Base-by-base conservation (phyloP, 1,140 invertebrate species). In the Drosophila busckii region DNA sequence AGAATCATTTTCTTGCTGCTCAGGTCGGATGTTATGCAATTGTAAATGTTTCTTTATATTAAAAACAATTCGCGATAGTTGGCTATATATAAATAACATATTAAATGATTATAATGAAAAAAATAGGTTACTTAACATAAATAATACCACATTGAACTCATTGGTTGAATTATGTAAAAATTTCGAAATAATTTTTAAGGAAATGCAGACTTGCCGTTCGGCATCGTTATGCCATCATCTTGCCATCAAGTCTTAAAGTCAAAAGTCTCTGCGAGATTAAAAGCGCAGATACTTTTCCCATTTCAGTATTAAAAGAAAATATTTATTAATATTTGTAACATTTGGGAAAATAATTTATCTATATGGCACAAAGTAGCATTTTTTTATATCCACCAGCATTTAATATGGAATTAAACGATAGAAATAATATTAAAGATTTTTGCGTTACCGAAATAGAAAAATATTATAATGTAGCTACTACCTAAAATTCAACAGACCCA, bases 321-420 rank as follows among this genome's bases (percentile, higher is more conserved):
- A 16, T 2, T 22, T 10, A 10, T n/a, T 8, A 25, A 52, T 23
- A 10, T 48, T 16, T 4, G 25, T 17, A 13, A 28, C 9, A 42
- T 63, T 28, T 63, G 59, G 16, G 25, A 9, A 16, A n/a, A 15
- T 3, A 53, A 60, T 53, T 12, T 52, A 16, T 6, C 4, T 45
- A 9, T 53, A 4, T 60, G 48, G 56, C 56, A 60, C 23, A 53
- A 44, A 38, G 8, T 10, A 12, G 48, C 40, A n/a, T 52, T 28
- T 31, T 46, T 32, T 45, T 56, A 46, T 56, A 38, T 56, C 53
- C 53, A 17, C 52, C 41, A 2, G 41, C 52, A 15, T 37, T 59
- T 44, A 35, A 52, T 12, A 29, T 49, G 45, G 12, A 59, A 16
- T n/a, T 23, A 20, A 22, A 22, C 17, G 31, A 37, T 35, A 5